These are phyloP conservation scores for Chaetodon auriga DNA, from an alignment of 2,113 vertebrate species.

Conservation along the genomic window DNA sequence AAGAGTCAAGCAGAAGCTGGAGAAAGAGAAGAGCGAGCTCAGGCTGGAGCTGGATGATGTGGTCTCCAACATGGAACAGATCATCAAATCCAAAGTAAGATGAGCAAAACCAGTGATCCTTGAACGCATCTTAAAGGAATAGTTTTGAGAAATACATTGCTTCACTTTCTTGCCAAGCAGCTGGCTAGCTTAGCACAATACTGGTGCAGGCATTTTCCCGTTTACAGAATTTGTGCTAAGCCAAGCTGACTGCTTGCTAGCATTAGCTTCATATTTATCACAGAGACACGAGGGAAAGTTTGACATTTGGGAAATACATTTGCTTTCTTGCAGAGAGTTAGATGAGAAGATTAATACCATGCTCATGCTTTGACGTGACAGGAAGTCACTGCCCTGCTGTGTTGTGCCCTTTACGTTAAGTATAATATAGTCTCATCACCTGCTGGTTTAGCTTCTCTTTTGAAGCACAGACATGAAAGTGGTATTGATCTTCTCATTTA, in stretches of 20 bases:
- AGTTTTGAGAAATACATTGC: neutral
- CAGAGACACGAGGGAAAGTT: too few relatives aligned
- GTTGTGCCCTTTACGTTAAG: too few relatives aligned
- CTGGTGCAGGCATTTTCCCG: too few relatives aligned
- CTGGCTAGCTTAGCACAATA: neutral
- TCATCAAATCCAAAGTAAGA: constrained; percentile 85
- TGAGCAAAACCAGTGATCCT: neutral
- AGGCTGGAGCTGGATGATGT: constrained; percentile 84
- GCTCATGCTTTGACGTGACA: too few relatives aligned
- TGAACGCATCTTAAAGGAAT: neutral
- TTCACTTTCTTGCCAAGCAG: neutral
- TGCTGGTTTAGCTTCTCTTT: too few relatives aligned
- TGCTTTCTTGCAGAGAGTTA: too few relatives aligned
- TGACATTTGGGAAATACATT: too few relatives aligned
- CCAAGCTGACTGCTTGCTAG: neutral
- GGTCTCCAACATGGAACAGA: constrained; percentile 89
- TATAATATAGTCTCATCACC: too few relatives aligned
- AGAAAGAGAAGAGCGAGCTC: constrained; percentile 64
- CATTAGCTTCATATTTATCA: too few relatives aligned
- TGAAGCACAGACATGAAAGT: neutral
- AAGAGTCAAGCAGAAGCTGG: constrained; percentile 66
- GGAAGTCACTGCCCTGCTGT: too few relatives aligned
- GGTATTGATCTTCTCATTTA: neutral
- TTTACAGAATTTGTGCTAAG: neutral
- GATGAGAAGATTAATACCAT: too few relatives aligned